phyloP scores from a whole-genome alignment of 2,888 invertebrate species.

The Oxystoma pomonae region DNA sequence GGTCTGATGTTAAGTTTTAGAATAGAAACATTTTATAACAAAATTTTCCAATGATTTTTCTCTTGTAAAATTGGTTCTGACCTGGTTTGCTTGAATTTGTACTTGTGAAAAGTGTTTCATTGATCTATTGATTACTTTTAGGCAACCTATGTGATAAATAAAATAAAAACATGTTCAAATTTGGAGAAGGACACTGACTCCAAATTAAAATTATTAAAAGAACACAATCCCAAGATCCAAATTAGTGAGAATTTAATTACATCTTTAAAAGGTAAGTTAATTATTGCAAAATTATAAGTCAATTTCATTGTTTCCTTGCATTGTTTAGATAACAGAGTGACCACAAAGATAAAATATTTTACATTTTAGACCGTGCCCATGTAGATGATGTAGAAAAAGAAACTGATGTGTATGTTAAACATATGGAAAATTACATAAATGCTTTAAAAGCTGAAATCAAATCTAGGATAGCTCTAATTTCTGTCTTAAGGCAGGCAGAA shows the following conservation, averaged over 20 bases:
- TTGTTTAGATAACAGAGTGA: no score
- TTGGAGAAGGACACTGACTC: conserved; percentile 70
- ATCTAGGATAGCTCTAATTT: conserved; percentile 72
- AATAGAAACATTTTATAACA: no score
- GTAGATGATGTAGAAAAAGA: conserved; percentile 86
- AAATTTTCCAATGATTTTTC: no score
- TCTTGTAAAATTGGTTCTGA: no score
- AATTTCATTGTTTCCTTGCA: no score
- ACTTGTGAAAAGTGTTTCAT: no score
- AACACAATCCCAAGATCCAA: conserved; percentile 56
- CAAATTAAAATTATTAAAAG: conserved; percentile 64
- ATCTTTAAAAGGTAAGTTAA: conserved; percentile 72
- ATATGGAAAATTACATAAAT: conserved; percentile 76
- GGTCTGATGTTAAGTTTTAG: no score
- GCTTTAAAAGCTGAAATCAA: conserved; percentile 79
- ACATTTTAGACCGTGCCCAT: conserved; percentile 72
- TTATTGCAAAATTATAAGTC: no score
- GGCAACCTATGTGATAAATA: conserved; percentile 68
- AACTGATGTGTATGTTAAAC: conserved; percentile 74
- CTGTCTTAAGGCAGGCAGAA: conserved; percentile 74
- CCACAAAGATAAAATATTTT: no score
- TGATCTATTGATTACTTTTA: no score
- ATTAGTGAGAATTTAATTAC: conserved; percentile 77
- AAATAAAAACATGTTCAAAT: conserved; percentile 69
- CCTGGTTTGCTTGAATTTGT: no score